Base-by-base conservation (phyloP, 1,140 invertebrate species). In the Calliphora vicina region DNA sequence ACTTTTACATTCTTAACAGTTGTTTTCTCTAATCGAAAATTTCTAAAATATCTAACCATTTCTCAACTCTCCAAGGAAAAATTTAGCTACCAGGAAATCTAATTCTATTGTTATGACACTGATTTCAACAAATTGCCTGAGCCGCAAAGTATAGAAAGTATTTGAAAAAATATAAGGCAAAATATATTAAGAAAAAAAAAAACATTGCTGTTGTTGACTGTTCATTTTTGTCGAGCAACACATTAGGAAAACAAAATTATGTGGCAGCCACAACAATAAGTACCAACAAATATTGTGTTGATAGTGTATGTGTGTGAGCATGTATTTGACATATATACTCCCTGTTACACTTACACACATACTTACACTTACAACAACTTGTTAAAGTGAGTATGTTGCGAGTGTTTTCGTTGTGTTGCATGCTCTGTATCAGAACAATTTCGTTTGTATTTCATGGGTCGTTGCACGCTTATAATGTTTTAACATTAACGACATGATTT, bases 401-500 rank as follows among this genome's bases (percentile, higher is more conserved):
- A 4, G 29, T 35, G 8, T 35, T 35, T 35, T 35, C 2, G 29
- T 35, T 2, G 2, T 35, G 29, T 35, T 35, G 29, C 29, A 35
- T 35, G 29, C 8, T 35, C 8, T 35, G 29, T 35, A 35, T 35
- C 29, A 35, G 29, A 35, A 35, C 29, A 35, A 78, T 78, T 78
- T 43, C 35, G 23, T 78, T 67, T 78, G 74, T 78, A 78, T 78
- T 78, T 43, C 74, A 78, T 78, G 74, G 74, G 74, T 78, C 74
- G 74, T 78, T 78, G 74, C 35, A 20, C 74, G 74, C 74, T 78
- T 45, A 23, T 43, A 45, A 43, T 78, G 74, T 78, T 78, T 25
- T 12, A 43, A 78, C 42, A 78, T 78, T 78, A 78, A 78, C 74
- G 74, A 78, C 74, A 78, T 78, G 74, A 78, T 43, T 78, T 78